Conservation (phyloP, 2,797 vertebrate species). For the Notoglanidium macrostoma region DNA sequence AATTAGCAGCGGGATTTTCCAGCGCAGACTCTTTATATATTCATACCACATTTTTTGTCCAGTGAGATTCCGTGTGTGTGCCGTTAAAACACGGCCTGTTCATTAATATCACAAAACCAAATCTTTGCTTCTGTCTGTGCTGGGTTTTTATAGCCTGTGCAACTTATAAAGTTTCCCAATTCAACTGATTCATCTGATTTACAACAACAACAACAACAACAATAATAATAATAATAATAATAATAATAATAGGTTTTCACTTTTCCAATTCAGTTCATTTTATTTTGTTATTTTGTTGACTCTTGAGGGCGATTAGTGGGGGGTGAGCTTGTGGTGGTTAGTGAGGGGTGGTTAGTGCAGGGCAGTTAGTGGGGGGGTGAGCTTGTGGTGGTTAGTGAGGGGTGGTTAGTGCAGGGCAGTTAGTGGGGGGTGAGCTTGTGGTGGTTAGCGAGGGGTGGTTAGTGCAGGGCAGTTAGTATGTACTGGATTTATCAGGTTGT, state of each 20-base stretch:
- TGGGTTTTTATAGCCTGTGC: not conserved
- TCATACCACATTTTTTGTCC: not conserved
- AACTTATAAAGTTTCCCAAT: too few species aligned
- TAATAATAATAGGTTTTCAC: not conserved
- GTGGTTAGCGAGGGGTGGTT: not conserved
- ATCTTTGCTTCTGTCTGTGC: not conserved
- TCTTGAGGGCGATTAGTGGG: not conserved
- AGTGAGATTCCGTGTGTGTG: not conserved
- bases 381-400: not conserved
- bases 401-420: not conserved
- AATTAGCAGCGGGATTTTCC: conserved; percentile 18
- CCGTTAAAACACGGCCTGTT: not conserved
- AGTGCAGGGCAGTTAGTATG: not conserved
- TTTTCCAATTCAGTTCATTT: not conserved
- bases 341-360: not conserved
- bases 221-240: not conserved
- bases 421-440: not conserved
- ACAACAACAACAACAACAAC: too few species aligned
- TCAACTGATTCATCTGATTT: not conserved
- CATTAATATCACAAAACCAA: not conserved
- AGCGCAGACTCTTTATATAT: not conserved
- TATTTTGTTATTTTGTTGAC: not conserved
- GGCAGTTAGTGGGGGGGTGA: not conserved
- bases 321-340: too few species aligned
- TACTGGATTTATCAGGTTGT: not conserved